A percentile compares a stretch with the other conserved stretches of the same genome.
Evolutionary conservation across 2,888 invertebrate species (phyloP).

Genomic region (Tiphia femorata): DNA sequence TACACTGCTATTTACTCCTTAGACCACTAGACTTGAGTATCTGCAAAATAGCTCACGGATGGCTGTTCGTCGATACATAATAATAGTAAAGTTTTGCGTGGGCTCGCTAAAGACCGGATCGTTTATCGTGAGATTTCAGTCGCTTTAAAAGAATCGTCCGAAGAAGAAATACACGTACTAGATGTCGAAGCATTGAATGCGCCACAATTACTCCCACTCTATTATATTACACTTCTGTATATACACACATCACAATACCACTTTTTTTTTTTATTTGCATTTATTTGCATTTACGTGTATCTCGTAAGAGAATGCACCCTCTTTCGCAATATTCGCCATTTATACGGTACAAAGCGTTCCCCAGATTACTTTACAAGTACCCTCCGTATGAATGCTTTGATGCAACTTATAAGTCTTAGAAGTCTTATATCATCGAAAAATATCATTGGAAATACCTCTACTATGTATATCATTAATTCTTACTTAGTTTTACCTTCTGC

Average conservation of each 20-base stretch:
- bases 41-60: too few relatives aligned
- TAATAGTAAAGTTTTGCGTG: too few relatives aligned
- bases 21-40: too few relatives aligned
- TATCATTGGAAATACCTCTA: slow-evolving; percentile 65
- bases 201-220: slow-evolving; percentile 15
- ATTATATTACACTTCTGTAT: slow-evolving; percentile 48
- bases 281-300: too few relatives aligned
- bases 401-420: too few relatives aligned
- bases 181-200: slow-evolving; percentile 5
- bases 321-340: slow-evolving; percentile 16
- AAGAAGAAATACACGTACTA: slow-evolving; percentile 22
- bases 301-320: slow-evolving; percentile 15
- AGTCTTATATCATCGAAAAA: slow-evolving; percentile 64
- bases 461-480: slow-evolving; percentile 56
- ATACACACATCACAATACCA: slow-evolving; percentile 55
- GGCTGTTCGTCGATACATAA: too few relatives aligned
- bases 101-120: slow-evolving; percentile 21
- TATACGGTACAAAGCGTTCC: slow-evolving; percentile 19
- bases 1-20: slow-evolving; percentile 6
- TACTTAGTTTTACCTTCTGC: slow-evolving; percentile 50
- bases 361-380: slow-evolving; percentile 64
- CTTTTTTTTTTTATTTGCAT: slow-evolving; percentile 34
- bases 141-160: too few relatives aligned
- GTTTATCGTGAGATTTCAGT: slow-evolving; percentile 36
- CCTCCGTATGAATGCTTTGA: slow-evolving; percentile 49